Conservation (phyloP, 1,140 invertebrate species). For the Hycleus cichorii region DNA sequence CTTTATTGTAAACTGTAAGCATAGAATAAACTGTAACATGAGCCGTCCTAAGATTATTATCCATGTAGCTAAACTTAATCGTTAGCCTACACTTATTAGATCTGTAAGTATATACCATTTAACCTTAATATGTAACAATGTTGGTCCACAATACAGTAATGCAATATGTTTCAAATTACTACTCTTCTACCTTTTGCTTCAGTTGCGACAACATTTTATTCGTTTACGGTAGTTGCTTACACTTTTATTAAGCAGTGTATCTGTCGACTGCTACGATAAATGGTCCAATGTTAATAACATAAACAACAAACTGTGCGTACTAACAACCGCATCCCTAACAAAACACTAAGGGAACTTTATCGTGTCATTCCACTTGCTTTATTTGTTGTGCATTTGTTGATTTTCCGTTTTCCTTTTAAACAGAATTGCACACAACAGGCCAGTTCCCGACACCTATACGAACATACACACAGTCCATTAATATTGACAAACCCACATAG, state of each 20-base stretch:
- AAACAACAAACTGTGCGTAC: constrained; percentile 14
- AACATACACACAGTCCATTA: too few species aligned
- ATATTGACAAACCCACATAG: too few species aligned
- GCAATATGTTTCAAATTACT: constrained; percentile 14
- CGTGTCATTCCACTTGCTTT: constrained; percentile 14
- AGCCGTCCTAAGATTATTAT: constrained; percentile 10
- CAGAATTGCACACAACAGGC: too few species aligned
- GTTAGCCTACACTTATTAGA: constrained; percentile 10
- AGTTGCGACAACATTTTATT: constrained; percentile 20
- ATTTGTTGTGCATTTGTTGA: constrained; percentile 16
- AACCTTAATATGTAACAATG: too few species aligned
- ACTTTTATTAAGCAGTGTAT: constrained; percentile 32
- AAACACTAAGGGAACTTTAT: constrained; percentile 13
- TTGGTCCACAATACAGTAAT: constrained; percentile 7
- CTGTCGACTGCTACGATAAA: constrained; percentile 30
- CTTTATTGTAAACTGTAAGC: constrained; percentile 21
- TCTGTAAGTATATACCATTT: too few species aligned
- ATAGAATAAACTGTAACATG: constrained; percentile 20
- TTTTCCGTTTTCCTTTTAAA: constrained; percentile 1
- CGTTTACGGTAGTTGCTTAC: constrained; percentile 29
- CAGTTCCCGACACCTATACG: too few species aligned
- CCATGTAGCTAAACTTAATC: constrained; percentile 10
- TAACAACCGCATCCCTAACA: constrained; percentile 1
- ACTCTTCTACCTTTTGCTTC: background rate
- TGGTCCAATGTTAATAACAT: constrained; percentile 41